These are phyloP conservation scores for Mythimna impura DNA, from an alignment of 2,888 invertebrate genomes.

Conservation along the genomic window DNA sequence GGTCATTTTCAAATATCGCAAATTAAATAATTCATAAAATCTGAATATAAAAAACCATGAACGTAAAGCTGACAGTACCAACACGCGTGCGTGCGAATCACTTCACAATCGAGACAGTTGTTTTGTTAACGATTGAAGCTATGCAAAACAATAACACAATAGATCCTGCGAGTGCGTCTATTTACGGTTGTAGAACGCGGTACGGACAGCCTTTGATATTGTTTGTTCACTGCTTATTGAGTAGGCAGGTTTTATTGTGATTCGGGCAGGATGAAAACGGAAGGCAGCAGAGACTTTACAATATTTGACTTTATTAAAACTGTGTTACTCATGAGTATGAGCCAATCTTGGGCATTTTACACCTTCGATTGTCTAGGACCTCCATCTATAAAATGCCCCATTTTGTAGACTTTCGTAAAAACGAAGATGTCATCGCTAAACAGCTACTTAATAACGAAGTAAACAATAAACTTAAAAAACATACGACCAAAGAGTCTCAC, in stretches of 20 bases:
- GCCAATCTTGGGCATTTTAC: too few relatives aligned
- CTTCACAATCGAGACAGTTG: constrained; percentile 30
- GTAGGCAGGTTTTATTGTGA: constrained; percentile 7
- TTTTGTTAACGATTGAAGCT: constrained; percentile 41
- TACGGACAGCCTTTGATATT: constrained; percentile 11
- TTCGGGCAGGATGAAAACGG: not conserved
- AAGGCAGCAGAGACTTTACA: not conserved
- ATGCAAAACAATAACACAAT: constrained; percentile 55
- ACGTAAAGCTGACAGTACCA: not conserved
- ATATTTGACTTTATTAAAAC: not conserved
- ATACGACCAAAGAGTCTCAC: too few relatives aligned
- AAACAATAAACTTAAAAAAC: too few relatives aligned
- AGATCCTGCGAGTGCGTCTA: not conserved
- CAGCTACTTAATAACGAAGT: too few relatives aligned
- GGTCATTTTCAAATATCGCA: too few relatives aligned
- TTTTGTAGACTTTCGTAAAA: too few relatives aligned
- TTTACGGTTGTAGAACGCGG: constrained; percentile 11
- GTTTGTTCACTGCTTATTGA: constrained; percentile 1
- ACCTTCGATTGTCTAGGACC: too few relatives aligned
- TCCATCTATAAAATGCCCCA: too few relatives aligned
- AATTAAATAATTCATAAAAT: too few relatives aligned
- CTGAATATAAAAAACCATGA: too few relatives aligned
- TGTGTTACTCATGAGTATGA: too few relatives aligned
- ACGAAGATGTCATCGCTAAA: too few relatives aligned
- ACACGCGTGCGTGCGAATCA: constrained; percentile 24